Base-by-base conservation (phyloP, 2,113 vertebrate genomes). In the Dipodomys spectabilis region DNA sequence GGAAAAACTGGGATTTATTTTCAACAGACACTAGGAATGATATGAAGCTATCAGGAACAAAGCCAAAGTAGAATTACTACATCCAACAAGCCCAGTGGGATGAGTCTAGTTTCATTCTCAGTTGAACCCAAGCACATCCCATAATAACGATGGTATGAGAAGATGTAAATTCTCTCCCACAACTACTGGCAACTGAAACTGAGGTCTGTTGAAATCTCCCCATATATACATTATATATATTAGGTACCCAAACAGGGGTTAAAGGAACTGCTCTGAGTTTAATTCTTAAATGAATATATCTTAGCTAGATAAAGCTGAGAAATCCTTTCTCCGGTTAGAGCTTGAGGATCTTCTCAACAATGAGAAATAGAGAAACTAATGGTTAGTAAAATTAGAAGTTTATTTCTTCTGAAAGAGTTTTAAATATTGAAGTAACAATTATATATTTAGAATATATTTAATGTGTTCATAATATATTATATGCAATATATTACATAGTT, bases 321-420 rank as follows among this genome's bases (percentile, higher is more conserved):
- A 11, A 71, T 16, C 22, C 9, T 69, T 18, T 19, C 49, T 86
- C 71, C 25, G 68, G 10, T 72, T 44, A 49, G 45, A 73, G 23
- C 13, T 10, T 39, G 28, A 9, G 22, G 7, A 16, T 68, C 77
- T 12, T 75, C 30, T 15, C 6, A 53, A 27, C 9, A 60, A 0
- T 12, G 45, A 87, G 49, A 32, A 91, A 67, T 25, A 35, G 7
- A 83, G 22, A 83, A 25, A 62, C 11, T 25, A 68, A 35, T 84
- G 20, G 49, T 49, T 7, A 44, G 28, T 67, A 86, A 86, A 73
- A 57, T 7, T 81, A 65, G 49, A 77, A 62, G 12, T 62, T 2
- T 22, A 60, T 85, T 82, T 6, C 35, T 82, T 78, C 81, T 88
- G 25, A 71, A 79, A 44, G 30, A 75, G 74, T 84, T 75, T 94